These are phyloP conservation scores for Irena cyanogastra DNA, from an alignment of 2,113 vertebrate genomes.

Conservation along the genomic window DNA sequence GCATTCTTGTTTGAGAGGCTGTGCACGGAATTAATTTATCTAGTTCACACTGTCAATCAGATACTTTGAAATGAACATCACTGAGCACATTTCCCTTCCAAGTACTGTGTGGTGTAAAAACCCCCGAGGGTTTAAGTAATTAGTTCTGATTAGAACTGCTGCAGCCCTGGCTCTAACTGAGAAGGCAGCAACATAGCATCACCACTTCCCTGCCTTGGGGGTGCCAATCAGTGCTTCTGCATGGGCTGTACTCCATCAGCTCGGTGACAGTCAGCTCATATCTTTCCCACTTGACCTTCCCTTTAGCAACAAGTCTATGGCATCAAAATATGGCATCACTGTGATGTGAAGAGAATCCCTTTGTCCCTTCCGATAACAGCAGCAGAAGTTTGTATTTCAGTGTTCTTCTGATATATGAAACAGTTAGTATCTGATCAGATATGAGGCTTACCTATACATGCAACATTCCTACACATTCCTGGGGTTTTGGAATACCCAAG, in stretches of 20 bases:
- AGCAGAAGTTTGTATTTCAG: background rate
- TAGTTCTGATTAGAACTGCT: background rate
- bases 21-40: background rate
- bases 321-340: background rate
- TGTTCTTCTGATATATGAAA: background rate
- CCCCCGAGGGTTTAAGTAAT: background rate
- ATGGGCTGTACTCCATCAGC: background rate
- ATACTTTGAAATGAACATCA: background rate
- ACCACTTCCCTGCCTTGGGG: background rate
- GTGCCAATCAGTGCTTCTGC: background rate
- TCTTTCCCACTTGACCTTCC: background rate
- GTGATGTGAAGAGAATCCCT: background rate
- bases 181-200: background rate
- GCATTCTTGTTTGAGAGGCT: background rate
- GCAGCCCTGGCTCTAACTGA: background rate
- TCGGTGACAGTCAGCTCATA: background rate
- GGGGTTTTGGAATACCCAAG: background rate
- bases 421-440: background rate
- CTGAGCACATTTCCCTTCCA: background rate
- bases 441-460: background rate
- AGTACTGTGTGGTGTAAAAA: background rate
- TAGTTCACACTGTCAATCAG: background rate
- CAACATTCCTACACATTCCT: background rate
- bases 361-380: background rate
- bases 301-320: background rate